These are phyloP conservation scores for Andricus curvator DNA, from an alignment of 2,888 invertebrate genomes.

Conservation along the genomic window DNA sequence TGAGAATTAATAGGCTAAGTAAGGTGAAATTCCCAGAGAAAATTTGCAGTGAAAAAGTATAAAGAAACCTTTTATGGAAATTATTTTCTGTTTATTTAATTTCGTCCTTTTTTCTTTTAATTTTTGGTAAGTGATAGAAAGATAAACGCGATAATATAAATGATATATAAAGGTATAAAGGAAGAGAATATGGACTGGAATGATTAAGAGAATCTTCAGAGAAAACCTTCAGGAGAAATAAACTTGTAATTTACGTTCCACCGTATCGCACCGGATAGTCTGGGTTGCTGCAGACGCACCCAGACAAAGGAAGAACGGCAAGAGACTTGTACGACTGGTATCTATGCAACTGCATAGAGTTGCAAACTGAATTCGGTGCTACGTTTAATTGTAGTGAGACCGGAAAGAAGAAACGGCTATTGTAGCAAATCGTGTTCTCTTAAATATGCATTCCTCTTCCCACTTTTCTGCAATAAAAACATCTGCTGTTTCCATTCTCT, in stretches of 20 bases:
- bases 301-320: conserved; percentile 52
- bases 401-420: conserved; percentile 17
- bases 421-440: background rate
- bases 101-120: background rate
- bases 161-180: conserved; percentile 15
- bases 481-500: background rate
- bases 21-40: background rate
- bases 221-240: conserved; percentile 55
- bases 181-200: background rate
- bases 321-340: conserved; percentile 50
- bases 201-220: conserved; percentile 49
- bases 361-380: conserved; percentile 1
- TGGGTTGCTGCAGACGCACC: conserved; percentile 44
- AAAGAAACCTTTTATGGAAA: background rate
- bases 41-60: background rate
- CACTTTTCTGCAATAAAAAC: background rate
- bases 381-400: background rate
- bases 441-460: background rate
- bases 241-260: conserved; percentile 60
- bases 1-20: conserved; percentile 48
- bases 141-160: background rate
- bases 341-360: conserved; percentile 52
- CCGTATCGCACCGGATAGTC: conserved; percentile 51
- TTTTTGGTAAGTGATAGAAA: background rate
- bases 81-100: background rate